Evolutionary conservation across 2,888 invertebrate genomes (phyloP).

Genomic region (Ferdinandea cuprea): DNA sequence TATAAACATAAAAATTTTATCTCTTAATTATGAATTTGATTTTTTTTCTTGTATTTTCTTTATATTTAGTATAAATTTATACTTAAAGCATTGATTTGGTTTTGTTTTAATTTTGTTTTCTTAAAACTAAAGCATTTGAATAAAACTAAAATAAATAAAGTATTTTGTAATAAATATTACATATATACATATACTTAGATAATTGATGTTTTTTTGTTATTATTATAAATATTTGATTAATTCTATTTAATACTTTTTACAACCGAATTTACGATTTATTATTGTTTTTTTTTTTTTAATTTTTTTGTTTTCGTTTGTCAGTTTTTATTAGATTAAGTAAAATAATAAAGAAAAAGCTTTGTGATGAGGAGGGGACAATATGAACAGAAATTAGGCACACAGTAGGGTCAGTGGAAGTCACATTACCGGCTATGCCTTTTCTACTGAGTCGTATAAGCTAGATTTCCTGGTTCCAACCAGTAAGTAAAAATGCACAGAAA

Average conservation of each 20-base stretch:
- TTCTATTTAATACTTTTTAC: slow-evolving; percentile 64
- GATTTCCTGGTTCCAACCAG: no score
- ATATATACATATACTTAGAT: slow-evolving; percentile 57
- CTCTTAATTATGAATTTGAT: slow-evolving; percentile 32
- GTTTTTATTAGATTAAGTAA: neutral
- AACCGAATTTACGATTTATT: slow-evolving; percentile 70
- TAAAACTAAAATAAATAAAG: slow-evolving; percentile 22
- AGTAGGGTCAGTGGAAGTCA: no score
- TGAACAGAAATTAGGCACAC: no score
- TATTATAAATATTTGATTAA: slow-evolving; percentile 34
- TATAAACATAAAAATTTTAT: slow-evolving; percentile 59
- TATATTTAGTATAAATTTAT: slow-evolving; percentile 59
- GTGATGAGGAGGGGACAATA: no score
- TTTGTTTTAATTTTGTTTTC: slow-evolving; percentile 24
- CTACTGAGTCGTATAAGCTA: no score
- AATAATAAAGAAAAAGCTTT: neutral
- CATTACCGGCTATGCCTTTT: no score
- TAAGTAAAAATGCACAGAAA: no score
- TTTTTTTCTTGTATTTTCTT: slow-evolving; percentile 19
- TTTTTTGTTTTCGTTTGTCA: neutral
- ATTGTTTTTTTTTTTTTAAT: slow-evolving; percentile 38
- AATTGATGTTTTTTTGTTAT: slow-evolving; percentile 40
- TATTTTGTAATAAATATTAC: slow-evolving; percentile 40
- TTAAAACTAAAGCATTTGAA: slow-evolving; percentile 35
- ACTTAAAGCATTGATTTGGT: slow-evolving; percentile 64